Evolutionary conservation across 2,888 invertebrate genomes (phyloP).

Genomic region (Drosophila putrida): DNA sequence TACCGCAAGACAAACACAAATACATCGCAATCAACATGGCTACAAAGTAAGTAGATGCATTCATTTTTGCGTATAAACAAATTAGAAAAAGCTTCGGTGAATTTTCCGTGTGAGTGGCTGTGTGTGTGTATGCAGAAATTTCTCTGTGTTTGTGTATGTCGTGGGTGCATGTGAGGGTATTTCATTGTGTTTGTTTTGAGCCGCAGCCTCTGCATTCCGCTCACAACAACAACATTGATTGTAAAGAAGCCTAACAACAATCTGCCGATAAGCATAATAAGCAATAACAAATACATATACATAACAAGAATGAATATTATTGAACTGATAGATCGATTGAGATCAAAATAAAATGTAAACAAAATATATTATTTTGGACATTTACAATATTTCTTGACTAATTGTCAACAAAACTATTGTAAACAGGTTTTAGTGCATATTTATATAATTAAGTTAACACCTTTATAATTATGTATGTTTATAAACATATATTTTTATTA

Average conservation of each 20-base stretch:
- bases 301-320: not conserved
- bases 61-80: not conserved
- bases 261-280: conserved; percentile 41
- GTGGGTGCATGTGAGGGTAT: conserved; percentile 67
- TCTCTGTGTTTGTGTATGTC: conserved; percentile 26
- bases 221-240: not conserved
- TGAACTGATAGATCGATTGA: not conserved
- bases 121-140: conserved; percentile 35
- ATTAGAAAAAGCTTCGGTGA: conserved; percentile 18
- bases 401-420: not conserved
- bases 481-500: not conserved
- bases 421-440: not conserved
- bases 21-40: conserved; percentile 45
- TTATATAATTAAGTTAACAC: not conserved
- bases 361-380: not conserved
- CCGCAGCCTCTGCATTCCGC: conserved; percentile 47
- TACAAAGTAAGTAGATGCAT: conserved; percentile 62
- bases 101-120: conserved; percentile 29
- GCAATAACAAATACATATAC: conserved; percentile 4
- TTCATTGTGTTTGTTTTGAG: conserved; percentile 66
- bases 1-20: conserved; percentile 2
- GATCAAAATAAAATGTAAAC: not conserved
- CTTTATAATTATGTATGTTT: not conserved
- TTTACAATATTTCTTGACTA: not conserved
- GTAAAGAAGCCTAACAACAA: conserved; percentile 39